These are phyloP conservation scores for Gobius niger DNA, from an alignment of 2,113 vertebrate genomes.

Conservation along the genomic window DNA sequence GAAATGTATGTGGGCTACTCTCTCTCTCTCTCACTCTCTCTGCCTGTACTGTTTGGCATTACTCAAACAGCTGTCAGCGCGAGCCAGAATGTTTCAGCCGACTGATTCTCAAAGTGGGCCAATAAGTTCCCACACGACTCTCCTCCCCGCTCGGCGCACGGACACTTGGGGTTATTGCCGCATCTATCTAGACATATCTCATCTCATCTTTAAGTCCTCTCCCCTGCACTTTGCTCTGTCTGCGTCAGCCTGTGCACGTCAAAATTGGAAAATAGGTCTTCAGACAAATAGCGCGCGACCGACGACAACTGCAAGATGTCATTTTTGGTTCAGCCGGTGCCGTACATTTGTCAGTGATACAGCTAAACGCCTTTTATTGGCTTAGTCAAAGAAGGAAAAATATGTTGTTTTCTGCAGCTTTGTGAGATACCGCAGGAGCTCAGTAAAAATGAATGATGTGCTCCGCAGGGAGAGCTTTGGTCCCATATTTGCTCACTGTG, in stretches of 20 bases:
- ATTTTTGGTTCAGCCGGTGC: not conserved
- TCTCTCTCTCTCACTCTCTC: slow-evolving; percentile 27
- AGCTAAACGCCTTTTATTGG: too few relatives aligned
- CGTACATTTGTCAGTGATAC: too few relatives aligned
- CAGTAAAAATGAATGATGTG: too few relatives aligned
- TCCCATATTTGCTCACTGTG: too few relatives aligned
- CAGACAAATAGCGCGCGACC: not conserved
- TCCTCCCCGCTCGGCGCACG: slow-evolving; percentile 26
- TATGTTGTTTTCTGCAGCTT: too few relatives aligned
- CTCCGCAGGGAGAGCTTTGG: too few relatives aligned
- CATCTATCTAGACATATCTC: slow-evolving; percentile 44
- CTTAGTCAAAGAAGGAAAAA: too few relatives aligned
- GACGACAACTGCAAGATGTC: not conserved
- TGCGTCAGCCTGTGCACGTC: not conserved
- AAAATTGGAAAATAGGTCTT: not conserved
- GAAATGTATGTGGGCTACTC: not conserved
- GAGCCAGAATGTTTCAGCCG: slow-evolving; percentile 60
- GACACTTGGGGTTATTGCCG: slow-evolving; percentile 43
- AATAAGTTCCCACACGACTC: slow-evolving; percentile 56
- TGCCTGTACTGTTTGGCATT: slow-evolving; percentile 50
- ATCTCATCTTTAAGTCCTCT: slow-evolving; percentile 29
- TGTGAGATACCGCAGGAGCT: too few relatives aligned
- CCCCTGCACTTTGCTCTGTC: not conserved
- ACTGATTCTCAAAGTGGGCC: slow-evolving; percentile 65
- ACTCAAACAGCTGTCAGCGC: slow-evolving; percentile 65